These are phyloP conservation scores for Sebastes goodei DNA, from an alignment of 2,797 vertebrate genomes.

Conservation along the genomic window DNA sequence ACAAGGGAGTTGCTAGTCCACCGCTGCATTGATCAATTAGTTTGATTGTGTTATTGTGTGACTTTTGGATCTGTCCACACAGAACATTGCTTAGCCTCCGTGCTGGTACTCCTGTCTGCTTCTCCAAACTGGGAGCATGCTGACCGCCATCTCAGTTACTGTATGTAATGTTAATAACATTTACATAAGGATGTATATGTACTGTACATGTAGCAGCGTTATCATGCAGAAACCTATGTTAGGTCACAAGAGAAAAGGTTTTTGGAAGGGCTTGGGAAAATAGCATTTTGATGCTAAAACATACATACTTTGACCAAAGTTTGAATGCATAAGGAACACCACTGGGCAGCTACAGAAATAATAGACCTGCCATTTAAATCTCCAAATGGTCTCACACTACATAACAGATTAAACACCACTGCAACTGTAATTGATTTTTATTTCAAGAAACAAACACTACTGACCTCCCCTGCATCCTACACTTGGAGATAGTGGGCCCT, in stretches of 20 bases:
- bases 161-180: background rate
- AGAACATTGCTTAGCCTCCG: background rate
- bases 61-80: background rate
- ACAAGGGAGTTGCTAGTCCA: background rate
- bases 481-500: background rate
- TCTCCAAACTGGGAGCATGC: background rate
- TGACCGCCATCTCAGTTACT: background rate
- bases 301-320: background rate
- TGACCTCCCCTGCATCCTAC: conserved; percentile 5
- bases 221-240: background rate
- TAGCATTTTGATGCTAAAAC: background rate
- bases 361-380: background rate
- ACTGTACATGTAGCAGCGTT: background rate
- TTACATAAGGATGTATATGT: too few species aligned
- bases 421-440: conserved; percentile 2
- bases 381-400: background rate
- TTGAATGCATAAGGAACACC: too few species aligned
- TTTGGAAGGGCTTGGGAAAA: background rate
- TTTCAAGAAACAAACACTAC: background rate
- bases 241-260: background rate
- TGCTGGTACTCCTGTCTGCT: background rate
- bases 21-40: background rate
- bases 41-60: background rate
- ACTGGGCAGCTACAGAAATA: background rate
- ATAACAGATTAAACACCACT: background rate